Conservation (phyloP, 2,888 invertebrate genomes). For the Ormyrus labotus region DNA sequence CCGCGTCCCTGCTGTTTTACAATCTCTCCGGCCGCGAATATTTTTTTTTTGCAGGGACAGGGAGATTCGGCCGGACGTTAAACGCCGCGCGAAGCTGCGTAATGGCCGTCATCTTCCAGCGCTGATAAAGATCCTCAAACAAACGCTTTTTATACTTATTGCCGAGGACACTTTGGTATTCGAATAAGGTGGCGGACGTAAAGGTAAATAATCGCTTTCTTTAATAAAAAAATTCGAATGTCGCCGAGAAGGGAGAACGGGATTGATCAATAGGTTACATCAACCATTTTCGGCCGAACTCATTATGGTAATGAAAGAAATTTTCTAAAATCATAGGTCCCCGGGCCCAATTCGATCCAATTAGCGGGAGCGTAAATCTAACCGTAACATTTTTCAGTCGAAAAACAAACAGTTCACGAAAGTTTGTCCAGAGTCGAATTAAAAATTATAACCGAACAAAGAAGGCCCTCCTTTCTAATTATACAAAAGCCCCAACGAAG, state of each 20-base stretch:
- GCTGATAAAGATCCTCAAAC: conserved; percentile 18
- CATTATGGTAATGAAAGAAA: conserved; percentile 44
- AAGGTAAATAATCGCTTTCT: too few relatives aligned
- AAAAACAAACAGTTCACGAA: conserved; percentile 54
- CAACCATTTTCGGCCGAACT: background rate
- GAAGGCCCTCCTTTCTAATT: conserved; percentile 20
- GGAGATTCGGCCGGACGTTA: conserved; percentile 62
- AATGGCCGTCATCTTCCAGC: conserved; percentile 4
- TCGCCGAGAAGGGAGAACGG: too few relatives aligned
- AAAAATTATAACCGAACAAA: conserved; percentile 22
- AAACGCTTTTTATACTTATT: conserved; percentile 18
- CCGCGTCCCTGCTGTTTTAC: background rate
- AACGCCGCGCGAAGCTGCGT: conserved; percentile 40
- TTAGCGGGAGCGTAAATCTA: conserved; percentile 33
- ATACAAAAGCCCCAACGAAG: background rate
- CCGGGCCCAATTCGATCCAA: conserved; percentile 38
- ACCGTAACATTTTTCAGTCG: conserved; percentile 39
- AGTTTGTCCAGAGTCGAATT: conserved; percentile 25
- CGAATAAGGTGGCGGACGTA: conserved; percentile 4
- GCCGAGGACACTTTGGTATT: conserved; percentile 28
- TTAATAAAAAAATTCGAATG: too few relatives aligned
- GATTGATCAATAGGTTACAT: too few relatives aligned
- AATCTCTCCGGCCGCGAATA: conserved; percentile 4
- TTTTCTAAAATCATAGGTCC: conserved; percentile 42
- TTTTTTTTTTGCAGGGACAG: conserved; percentile 58